A percentile compares a stretch with the other conserved stretches of the same genome.
These are phyloP conservation scores for Ciconia maguari DNA, from an alignment of 2,113 vertebrate genomes.

Conservation along the genomic window DNA sequence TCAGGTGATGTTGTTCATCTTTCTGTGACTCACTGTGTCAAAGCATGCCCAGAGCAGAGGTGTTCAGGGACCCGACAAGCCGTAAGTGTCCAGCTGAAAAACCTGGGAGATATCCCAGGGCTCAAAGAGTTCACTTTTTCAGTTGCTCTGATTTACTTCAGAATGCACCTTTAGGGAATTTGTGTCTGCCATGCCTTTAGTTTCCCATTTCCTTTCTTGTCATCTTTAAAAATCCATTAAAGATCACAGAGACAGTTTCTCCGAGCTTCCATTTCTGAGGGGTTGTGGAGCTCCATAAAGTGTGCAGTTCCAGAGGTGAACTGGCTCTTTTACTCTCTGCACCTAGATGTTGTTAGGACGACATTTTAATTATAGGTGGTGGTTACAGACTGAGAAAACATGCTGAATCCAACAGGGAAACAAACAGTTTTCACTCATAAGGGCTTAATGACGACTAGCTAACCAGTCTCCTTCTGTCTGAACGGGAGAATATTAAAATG, in stretches of 20 bases:
- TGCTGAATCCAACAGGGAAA: conserved; percentile 36
- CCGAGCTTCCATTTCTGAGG: conserved; percentile 73
- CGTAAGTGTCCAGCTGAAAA: conserved; percentile 85
- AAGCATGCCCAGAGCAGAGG: conserved; percentile 82
- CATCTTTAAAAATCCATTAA: conserved; percentile 89
- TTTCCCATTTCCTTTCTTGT: conserved; percentile 83
- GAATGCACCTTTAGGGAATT: conserved; percentile 91
- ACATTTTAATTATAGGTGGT: conserved; percentile 70
- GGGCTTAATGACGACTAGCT: conserved; percentile 47
- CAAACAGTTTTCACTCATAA: conserved; percentile 1
- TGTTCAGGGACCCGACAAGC: conserved; percentile 84
- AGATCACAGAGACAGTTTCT: conserved; percentile 79
- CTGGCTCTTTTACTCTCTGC: conserved; percentile 43
- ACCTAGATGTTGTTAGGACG: conserved; percentile 42
- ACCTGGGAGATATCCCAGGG: conserved; percentile 85
- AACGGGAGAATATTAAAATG: conserved; percentile 10
- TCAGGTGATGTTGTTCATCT: conserved; percentile 94
- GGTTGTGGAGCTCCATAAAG: conserved; percentile 68
- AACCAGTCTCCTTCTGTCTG: background rate
- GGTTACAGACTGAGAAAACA: conserved; percentile 50
- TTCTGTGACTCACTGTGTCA: conserved; percentile 89
- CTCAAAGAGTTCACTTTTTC: conserved; percentile 87
- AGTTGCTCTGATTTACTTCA: conserved; percentile 90
- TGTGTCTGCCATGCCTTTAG: conserved; percentile 79
- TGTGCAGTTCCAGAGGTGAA: conserved; percentile 54